A percentile compares a stretch with the other conserved stretches of the same genome.
phyloP scores from a whole-genome alignment of 2,888 invertebrate genomes.

The Cabera pusaria region DNA sequence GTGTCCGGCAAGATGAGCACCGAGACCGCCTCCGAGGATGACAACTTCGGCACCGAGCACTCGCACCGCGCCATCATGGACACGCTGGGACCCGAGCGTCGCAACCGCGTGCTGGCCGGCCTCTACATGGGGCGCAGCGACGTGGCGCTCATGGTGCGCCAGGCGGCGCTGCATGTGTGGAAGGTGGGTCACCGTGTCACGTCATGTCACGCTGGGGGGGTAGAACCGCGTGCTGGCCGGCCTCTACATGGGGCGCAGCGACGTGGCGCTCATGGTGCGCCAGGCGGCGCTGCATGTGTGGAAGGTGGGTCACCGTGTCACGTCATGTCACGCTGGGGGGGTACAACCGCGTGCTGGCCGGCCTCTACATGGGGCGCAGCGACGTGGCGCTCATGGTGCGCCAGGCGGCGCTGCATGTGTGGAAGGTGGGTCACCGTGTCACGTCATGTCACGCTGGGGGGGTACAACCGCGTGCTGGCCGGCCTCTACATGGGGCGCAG shows the following conservation, averaged over 20 bases:
- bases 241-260: conserved; percentile 98
- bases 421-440: conserved; percentile 97
- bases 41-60: conserved; percentile 99
- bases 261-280: conserved; percentile 97
- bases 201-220: conserved; percentile 94
- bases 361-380: conserved; percentile 98
- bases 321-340: conserved; percentile 95
- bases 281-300: conserved; percentile 99
- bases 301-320: conserved; percentile 97
- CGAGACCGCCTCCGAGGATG: conserved; percentile 98
- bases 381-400: conserved; percentile 98
- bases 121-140: conserved; percentile 99
- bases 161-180: conserved; percentile 99
- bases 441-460: conserved; percentile 95
- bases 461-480: conserved; percentile 95
- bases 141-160: conserved; percentile 97
- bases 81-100: conserved; percentile 93
- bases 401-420: conserved; percentile 98
- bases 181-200: conserved; percentile 96
- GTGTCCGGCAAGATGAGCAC: conserved; percentile 99
- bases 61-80: conserved; percentile 95
- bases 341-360: conserved; percentile 95
- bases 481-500: conserved; percentile 98
- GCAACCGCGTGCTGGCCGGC: conserved; percentile 96
- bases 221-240: conserved; percentile 97